Conservation (phyloP, 2,888 invertebrate species). For the Sinotaia quadrata region DNA sequence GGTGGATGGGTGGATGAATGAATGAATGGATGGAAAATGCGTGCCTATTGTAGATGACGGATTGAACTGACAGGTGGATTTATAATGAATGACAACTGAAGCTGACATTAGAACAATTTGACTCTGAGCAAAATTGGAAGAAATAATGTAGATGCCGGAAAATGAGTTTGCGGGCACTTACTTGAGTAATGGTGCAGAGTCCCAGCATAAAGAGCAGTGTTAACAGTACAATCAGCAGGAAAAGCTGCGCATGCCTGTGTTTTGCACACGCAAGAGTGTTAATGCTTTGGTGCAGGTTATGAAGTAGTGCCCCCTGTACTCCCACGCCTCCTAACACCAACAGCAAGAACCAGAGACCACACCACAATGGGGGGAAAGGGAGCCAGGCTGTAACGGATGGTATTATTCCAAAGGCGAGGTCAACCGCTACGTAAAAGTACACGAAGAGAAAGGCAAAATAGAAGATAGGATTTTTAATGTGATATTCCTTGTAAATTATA, state of each 20-base stretch:
- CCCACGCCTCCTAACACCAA: constrained; percentile 46
- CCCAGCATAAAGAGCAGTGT: constrained; percentile 32
- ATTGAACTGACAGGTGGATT: no score
- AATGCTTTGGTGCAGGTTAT: constrained; percentile 44
- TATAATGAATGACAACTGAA: no score
- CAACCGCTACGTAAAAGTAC: constrained; percentile 53
- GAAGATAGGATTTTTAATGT: background rate
- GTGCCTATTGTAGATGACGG: no score
- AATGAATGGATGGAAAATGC: no score
- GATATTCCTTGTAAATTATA: no score
- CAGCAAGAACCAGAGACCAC: constrained; percentile 47
- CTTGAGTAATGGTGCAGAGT: constrained; percentile 39
- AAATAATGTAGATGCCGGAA: no score
- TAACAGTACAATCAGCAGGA: constrained; percentile 25
- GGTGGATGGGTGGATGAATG: no score
- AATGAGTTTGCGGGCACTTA: no score
- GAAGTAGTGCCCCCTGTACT: constrained; percentile 48
- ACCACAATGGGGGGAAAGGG: constrained; percentile 48
- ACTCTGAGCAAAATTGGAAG: no score
- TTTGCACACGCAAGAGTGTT: constrained; percentile 32
- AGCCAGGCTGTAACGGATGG: constrained; percentile 51
- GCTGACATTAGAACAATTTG: no score
- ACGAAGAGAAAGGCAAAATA: constrained; percentile 9
- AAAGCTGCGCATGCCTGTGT: constrained; percentile 25
- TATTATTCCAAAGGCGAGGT: constrained; percentile 53